Base-by-base conservation (phyloP, 2,797 vertebrate genomes). In the Micromesistius poutassou region DNA sequence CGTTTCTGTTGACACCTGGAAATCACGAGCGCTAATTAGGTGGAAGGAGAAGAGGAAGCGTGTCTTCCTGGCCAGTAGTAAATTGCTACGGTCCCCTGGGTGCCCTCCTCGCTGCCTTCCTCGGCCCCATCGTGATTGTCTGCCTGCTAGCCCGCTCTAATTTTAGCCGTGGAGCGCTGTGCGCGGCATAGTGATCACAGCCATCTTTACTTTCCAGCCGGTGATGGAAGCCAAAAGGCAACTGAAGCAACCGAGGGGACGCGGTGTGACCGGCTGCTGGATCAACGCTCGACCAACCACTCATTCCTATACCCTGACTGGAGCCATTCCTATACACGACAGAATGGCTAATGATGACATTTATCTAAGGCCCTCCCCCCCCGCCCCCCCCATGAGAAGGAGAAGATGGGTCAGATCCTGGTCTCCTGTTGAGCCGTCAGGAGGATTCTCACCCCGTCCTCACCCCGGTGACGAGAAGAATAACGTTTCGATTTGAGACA, bases 131-230 rank as follows among this genome's bases (percentile, higher is more conserved):
- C 83, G 1, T 77, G 81, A 40, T 46, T 66, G 28, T 19, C n/a
- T 40, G 50, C 86, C 86, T 76, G 84, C 80, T 79, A 62, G 85
- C 82, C 80, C 79, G 88, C 86, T 91, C 94, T 95, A 94, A 94
- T 91, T 94, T 95, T 95, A 94, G 93, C 86, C 9, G 72, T 80
- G 75, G 86, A 89, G 90, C 89, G 90, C 91, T 88, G 89, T 89
- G 91, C 91, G 88, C 85, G 88, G 90, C 92, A 90, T 91, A 93
- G 89, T 90, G 92, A 94, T 92, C 92, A 93, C 91, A 87, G 93
- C 93, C 92, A 93, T 93, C 91, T 94, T 94, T 93, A 93, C 90
- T 91, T 84, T 85, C 66, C 77, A 83, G 87, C 89, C 81, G 91
- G 89, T 89, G 89, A 68, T 86, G 78, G 86, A 89, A 87, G 87